Conservation (phyloP, 2,888 invertebrate species). For the Gryllus longicercus region DNA sequence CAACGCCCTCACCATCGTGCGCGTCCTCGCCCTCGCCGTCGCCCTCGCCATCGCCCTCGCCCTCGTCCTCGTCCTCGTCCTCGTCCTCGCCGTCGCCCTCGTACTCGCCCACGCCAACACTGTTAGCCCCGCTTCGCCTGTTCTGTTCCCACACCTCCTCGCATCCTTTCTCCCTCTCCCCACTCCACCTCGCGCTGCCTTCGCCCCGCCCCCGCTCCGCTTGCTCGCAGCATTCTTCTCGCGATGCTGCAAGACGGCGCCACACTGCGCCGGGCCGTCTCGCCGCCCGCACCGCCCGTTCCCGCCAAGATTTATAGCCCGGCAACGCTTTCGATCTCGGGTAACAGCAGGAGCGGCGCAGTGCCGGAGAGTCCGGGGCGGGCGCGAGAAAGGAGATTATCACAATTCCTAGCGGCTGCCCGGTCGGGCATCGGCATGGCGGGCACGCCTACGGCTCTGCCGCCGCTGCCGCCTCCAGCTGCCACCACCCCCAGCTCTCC, state of each 20-base stretch:
- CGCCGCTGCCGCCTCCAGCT: background rate
- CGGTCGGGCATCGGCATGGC: slow-evolving; percentile 4
- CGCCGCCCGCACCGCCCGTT: background rate
- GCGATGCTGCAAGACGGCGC: background rate
- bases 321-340: background rate
- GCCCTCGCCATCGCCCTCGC: no score
- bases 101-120: no score
- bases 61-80: no score
- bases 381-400: background rate
- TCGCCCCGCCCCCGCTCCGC: no score
- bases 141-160: no score
- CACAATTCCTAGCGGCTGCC: background rate
- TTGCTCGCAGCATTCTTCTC: no score
- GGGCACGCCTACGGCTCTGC: background rate
- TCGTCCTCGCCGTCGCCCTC: no score
- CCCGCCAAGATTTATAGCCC: background rate
- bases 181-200: no score
- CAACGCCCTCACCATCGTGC: no score
- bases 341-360: background rate
- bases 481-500: background rate
- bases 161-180: no score
- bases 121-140: no score
- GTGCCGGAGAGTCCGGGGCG: background rate
- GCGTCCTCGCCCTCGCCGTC: no score
- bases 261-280: slow-evolving; percentile 4